Evolutionary conservation across 2,888 invertebrate species (phyloP).

Genomic region (Cephus runcator): DNA sequence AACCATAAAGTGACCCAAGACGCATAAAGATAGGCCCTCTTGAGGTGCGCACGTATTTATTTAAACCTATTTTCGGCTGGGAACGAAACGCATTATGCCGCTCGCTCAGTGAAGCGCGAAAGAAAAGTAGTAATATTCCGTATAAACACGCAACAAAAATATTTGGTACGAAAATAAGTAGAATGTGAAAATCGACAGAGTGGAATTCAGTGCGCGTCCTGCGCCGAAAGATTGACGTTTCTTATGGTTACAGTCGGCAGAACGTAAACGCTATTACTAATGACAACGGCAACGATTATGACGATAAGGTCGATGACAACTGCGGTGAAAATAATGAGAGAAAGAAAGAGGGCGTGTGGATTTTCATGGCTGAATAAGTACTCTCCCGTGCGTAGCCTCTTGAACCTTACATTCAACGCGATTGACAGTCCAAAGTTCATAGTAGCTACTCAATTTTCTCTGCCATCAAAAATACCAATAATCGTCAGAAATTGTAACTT

Average conservation of each 20-base stretch:
- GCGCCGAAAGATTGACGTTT: slow-evolving; percentile 13
- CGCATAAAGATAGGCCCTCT: neutral
- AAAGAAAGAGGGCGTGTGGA: neutral
- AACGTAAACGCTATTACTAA: neutral
- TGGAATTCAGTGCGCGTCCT: slow-evolving; percentile 8
- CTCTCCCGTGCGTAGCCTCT: no score
- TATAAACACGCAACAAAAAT: slow-evolving; percentile 18
- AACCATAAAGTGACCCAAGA: neutral
- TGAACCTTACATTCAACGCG: no score
- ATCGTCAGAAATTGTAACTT: no score
- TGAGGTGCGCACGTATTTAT: slow-evolving; percentile 34
- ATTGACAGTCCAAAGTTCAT: no score
- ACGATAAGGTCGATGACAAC: neutral
- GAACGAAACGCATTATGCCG: slow-evolving; percentile 42
- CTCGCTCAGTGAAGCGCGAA: slow-evolving; percentile 25
- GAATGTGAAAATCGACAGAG: slow-evolving; percentile 17
- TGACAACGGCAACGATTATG: neutral
- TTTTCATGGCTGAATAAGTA: no score
- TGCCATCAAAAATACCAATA: no score
- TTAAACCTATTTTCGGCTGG: slow-evolving; percentile 47
- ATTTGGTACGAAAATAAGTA: slow-evolving; percentile 14
- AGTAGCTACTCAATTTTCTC: no score
- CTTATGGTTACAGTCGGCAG: neutral
- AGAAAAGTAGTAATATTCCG: slow-evolving; percentile 21
- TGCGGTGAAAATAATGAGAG: neutral